Base-by-base conservation (phyloP, 1,140 invertebrate species). In the Aphelenchoides besseyi region DNA sequence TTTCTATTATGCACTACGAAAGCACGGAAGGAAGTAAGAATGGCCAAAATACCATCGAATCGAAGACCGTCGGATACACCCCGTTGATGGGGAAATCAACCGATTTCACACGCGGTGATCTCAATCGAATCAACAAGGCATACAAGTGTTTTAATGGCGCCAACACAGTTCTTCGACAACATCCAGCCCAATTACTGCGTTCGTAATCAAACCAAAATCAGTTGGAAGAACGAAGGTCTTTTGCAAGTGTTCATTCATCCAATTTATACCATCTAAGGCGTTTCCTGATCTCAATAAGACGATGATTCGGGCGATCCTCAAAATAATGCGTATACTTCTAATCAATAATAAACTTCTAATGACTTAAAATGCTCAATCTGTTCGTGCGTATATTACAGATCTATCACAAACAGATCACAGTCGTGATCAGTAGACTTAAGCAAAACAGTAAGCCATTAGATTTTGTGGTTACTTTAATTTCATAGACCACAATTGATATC, bases 31-130 rank as follows among this genome's bases (percentile, higher is more conserved):
- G 77, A 8, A 79, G 75, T 57, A 61, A 72, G 61, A 83, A 84
- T 62, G 82, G 82, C 3, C 69, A 74, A 26, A 83, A 81, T 37
- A 84, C 83, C 1, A 83, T 83, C 23, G 81, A 82, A 70, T 79
- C 82, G 3, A 80, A 81, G 41, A 52, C 69, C 16, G 9, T 69
- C 1, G 69, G 53, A 2, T 83, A 70, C 63, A 83, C 81, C 18
- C 41, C 70, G 28, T 59, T 84, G 32, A 83, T 83, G 82, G 82
- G 82, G 28, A 84, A 82, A 64, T 79, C 78, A 3, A 79, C 75
- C 2, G 82, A 83, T 71, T 83, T 83, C 69, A 85, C 82, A 3
- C 54, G 68, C 37, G 80, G 79, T 18, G 82, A 83, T 68, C 63
- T 83, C 8, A 84, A 80, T 52, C 71, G 83, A 12, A 70, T 83